Evolutionary conservation across 2,888 invertebrate genomes (phyloP).

Genomic region (Teinopalpus imperialis): DNA sequence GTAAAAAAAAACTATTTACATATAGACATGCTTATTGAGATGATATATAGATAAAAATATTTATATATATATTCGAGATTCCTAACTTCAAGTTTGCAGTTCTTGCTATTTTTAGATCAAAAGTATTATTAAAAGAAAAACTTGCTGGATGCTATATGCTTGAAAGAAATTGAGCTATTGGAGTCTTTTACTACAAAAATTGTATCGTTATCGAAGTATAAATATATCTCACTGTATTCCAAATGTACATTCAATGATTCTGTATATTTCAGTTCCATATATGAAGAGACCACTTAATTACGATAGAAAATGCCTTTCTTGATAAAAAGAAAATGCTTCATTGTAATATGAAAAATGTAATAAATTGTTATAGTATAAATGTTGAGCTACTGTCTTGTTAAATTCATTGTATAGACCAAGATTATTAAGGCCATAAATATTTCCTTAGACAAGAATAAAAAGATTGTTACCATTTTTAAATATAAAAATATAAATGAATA

Average conservation of each 20-base stretch:
- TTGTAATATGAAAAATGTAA: conserved; percentile 10
- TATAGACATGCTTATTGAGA: conserved; percentile 36
- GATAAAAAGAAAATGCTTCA: conserved; percentile 10
- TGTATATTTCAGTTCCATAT: background rate
- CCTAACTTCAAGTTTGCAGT: conserved; percentile 31
- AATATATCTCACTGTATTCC: conserved; percentile 8
- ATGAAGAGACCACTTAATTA: background rate
- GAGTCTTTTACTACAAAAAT: conserved; percentile 3
- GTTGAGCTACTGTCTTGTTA: conserved; percentile 12
- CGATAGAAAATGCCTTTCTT: conserved; percentile 1
- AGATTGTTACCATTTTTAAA: background rate
- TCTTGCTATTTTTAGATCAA: conserved; percentile 28
- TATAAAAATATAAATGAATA: conserved; percentile 1
- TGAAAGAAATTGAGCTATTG: conserved; percentile 7
- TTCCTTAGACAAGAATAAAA: too few relatives aligned
- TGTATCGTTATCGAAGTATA: conserved; percentile 10
- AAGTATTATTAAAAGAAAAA: conserved; percentile 16
- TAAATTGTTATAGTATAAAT: background rate
- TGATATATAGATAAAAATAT: conserved; percentile 26
- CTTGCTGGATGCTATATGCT: conserved; percentile 13
- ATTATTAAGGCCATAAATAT: too few relatives aligned
- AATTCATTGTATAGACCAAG: too few relatives aligned
- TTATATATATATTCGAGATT: conserved; percentile 31
- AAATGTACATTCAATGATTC: conserved; percentile 5
- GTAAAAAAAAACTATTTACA: conserved; percentile 40